Percentiles rank a stretch among this genome's conserved stretches.
These are phyloP conservation scores for Microctonus hyperodae DNA, from an alignment of 2,888 invertebrate genomes.

Conservation along the genomic window DNA sequence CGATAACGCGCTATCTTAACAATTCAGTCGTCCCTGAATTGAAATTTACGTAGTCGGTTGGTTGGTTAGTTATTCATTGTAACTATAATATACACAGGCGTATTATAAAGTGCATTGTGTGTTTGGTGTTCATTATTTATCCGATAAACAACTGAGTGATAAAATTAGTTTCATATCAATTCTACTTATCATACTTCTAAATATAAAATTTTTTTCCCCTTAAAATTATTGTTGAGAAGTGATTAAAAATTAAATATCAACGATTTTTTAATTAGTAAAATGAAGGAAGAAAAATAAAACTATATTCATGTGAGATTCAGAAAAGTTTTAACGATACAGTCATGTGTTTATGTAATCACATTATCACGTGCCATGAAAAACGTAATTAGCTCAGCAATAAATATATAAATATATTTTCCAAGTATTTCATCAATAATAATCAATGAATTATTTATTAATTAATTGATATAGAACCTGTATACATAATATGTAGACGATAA, in stretches of 20 bases:
- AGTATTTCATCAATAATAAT: background rate
- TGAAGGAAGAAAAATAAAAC: too few species aligned
- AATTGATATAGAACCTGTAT: background rate
- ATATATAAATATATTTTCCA: background rate
- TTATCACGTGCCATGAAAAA: background rate
- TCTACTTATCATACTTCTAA: background rate
- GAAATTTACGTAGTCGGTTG: conserved; percentile 18
- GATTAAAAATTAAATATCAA: too few species aligned
- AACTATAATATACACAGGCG: background rate
- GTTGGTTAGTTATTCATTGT: conserved; percentile 9
- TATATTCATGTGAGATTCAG: background rate
- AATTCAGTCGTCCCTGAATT: conserved; percentile 27
- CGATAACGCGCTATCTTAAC: conserved; percentile 38
- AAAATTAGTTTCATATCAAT: background rate
- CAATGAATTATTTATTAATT: conserved; percentile 9
- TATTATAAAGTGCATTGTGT: conserved; percentile 7
- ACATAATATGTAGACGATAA: background rate
- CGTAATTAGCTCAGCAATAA: background rate
- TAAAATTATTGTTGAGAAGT: too few species aligned
- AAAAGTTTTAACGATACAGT: background rate
- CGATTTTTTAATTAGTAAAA: background rate
- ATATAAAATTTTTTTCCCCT: background rate
- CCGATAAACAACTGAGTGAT: background rate
- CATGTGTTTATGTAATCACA: conserved; percentile 16
- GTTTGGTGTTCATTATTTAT: background rate